Evolutionary conservation across 1,140 invertebrate genomes (phyloP).

Genomic region (Hylyphantes graminicola): DNA sequence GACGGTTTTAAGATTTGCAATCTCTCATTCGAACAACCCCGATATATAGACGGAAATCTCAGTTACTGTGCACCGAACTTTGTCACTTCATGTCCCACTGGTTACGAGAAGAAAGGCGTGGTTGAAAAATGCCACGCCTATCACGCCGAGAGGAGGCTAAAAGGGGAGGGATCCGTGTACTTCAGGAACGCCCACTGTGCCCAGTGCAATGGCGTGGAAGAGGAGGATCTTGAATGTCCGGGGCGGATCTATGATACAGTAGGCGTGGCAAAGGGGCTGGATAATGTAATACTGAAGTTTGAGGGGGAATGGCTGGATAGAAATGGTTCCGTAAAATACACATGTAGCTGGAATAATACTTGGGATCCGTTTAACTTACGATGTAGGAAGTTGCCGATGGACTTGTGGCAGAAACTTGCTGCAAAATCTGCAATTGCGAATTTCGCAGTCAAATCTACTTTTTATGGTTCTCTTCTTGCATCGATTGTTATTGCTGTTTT

Average conservation of each 20-base stretch:
- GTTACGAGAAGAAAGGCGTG: neutral
- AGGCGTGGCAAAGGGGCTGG: neutral
- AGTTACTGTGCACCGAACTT: constrained; percentile 24
- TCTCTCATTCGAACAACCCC: neutral
- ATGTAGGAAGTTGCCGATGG: neutral
- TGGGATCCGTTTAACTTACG: constrained; percentile 6
- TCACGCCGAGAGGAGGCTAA: constrained; percentile 12
- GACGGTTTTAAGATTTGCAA: constrained; percentile 6
- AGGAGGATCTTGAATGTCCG: constrained; percentile 9
- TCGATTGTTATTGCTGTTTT: no score
- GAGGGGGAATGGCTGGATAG: constrained; percentile 21
- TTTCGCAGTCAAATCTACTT: no score
- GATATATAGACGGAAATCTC: neutral
- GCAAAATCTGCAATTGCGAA: no score
- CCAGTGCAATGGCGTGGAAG: neutral
- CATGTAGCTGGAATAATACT: neutral
- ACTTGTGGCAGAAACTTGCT: no score
- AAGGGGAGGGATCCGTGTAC: neutral
- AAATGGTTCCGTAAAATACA: neutral
- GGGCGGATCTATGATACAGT: neutral
- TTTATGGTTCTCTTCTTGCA: no score
- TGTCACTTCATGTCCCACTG: neutral
- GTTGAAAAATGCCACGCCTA: neutral
- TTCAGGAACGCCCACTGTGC: constrained; percentile 36
- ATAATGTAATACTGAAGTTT: constrained; percentile 14